These are phyloP conservation scores for Telmatochromis sp. DNA, from an alignment of 2,113 vertebrate species.

Conservation along the genomic window DNA sequence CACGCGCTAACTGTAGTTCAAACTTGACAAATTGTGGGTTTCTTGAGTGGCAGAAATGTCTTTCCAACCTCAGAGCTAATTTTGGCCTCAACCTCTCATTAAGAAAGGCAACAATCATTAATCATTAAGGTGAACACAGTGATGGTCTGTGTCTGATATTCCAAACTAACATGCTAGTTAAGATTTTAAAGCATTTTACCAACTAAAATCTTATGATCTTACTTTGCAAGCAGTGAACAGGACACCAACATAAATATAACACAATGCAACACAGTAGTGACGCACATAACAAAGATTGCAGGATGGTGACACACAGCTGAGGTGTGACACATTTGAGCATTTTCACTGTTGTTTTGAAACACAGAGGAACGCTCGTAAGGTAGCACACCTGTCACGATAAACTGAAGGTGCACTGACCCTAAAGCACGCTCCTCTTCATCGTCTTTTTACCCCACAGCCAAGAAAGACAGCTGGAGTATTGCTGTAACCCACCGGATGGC, in stretches of 20 bases:
- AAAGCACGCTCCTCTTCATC: neutral
- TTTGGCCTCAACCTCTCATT: neutral
- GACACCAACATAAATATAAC: neutral
- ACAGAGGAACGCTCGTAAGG: fast-evolving
- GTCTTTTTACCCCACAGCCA: neutral
- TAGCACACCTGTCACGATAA: neutral
- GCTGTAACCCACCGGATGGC: neutral
- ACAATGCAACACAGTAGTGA: neutral
- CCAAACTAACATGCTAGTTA: neutral
- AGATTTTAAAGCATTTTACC: neutral
- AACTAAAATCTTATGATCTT: neutral
- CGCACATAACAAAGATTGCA: neutral
- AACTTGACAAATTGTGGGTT: neutral
- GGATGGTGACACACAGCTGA: neutral
- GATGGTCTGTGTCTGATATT: neutral
- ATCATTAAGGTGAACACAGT: neutral
- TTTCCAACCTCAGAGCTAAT: neutral
- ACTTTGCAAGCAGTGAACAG: neutral
- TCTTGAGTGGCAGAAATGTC: neutral
- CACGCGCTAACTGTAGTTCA: neutral
- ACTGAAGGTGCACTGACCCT: neutral
- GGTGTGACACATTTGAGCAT: neutral
- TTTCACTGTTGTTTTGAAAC: neutral
- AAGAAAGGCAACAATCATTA: neutral
- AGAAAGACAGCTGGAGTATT: neutral